Evolutionary conservation across 2,888 invertebrate species (phyloP).

Genomic region (Tipula helvola): DNA sequence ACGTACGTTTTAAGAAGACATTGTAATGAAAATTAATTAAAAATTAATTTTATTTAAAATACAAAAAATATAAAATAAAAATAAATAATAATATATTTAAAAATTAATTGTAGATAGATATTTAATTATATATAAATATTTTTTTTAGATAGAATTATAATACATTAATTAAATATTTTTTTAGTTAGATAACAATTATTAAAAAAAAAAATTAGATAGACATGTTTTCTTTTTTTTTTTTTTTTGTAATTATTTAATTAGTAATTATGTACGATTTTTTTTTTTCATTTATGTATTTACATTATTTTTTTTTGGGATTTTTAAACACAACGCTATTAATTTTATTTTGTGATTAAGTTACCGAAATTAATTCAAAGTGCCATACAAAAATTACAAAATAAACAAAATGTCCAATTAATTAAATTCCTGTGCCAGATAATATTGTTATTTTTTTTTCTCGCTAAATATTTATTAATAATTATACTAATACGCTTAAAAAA

Average conservation of each 20-base stretch:
- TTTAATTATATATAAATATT: background rate
- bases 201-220: background rate
- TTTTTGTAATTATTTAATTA: background rate
- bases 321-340: background rate
- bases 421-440: background rate
- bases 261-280: background rate
- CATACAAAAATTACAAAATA: background rate
- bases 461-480: background rate
- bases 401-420: background rate
- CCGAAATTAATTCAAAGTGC: slow-evolving; percentile 4
- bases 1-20: background rate
- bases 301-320: background rate
- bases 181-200: background rate
- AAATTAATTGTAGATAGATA: background rate
- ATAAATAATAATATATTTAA: background rate
- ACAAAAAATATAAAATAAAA: background rate
- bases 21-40: background rate
- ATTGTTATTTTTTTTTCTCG: background rate
- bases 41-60: background rate
- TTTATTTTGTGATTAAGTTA: background rate
- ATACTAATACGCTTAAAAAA: background rate
- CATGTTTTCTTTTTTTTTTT: no score
- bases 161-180: background rate
- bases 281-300: background rate
- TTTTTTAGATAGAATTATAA: background rate